phyloP scores from a whole-genome alignment of 2,888 invertebrate genomes.

The Xanthia togata region DNA sequence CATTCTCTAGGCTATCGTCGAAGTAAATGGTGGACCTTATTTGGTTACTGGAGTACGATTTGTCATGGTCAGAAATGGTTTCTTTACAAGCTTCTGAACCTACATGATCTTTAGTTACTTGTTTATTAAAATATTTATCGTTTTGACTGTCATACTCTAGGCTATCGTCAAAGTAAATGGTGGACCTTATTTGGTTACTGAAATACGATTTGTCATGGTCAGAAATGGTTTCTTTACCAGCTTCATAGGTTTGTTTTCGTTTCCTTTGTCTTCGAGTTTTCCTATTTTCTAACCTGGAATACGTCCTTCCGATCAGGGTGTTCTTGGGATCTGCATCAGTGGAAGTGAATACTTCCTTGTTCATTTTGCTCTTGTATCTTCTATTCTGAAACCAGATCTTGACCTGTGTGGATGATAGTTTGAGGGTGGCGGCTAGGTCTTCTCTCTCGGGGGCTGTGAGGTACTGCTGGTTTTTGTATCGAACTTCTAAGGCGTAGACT shows the following conservation, averaged over 20 bases:
- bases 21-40: too few species aligned
- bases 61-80: too few species aligned
- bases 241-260: slow-evolving; percentile 71
- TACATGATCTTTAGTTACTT: slow-evolving; percentile 52
- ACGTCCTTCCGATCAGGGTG: slow-evolving; percentile 74
- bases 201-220: slow-evolving; percentile 66
- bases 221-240: slow-evolving; percentile 70
- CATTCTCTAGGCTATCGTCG: too few species aligned
- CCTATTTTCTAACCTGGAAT: slow-evolving; percentile 79
- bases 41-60: too few species aligned
- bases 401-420: slow-evolving; percentile 96
- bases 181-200: slow-evolving; percentile 73
- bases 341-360: slow-evolving; percentile 86
- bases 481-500: slow-evolving; percentile 96
- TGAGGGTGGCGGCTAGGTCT: slow-evolving; percentile 94
- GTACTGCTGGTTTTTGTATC: slow-evolving; percentile 97
- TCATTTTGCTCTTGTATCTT: slow-evolving; percentile 93
- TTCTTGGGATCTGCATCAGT: slow-evolving; percentile 84
- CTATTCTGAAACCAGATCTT: slow-evolving; percentile 99
- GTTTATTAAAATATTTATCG: slow-evolving; percentile 77
- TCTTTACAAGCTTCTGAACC: slow-evolving; percentile 71
- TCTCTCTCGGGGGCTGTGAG: slow-evolving; percentile 98
- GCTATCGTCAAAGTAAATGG: slow-evolving; percentile 83
- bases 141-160: slow-evolving; percentile 75
- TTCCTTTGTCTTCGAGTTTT: slow-evolving; percentile 61